Evolutionary conservation across 2,797 vertebrate species (phyloP).

Genomic region (Ispidina lecontei): DNA sequence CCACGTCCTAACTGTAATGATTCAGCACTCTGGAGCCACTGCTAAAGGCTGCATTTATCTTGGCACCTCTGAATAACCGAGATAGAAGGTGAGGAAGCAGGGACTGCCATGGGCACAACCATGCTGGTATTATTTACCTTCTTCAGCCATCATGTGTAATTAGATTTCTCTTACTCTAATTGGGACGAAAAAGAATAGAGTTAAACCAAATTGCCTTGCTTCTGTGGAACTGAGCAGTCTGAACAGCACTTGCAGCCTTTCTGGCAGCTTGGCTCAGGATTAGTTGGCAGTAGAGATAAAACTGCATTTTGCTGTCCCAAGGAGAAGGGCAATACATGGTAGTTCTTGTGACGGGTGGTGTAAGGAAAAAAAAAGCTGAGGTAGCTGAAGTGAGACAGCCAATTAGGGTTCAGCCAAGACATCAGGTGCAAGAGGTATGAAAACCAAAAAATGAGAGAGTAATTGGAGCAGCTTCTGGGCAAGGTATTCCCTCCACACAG

Average conservation of each 20-base stretch:
- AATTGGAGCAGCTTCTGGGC: neutral
- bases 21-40: slow-evolving; percentile 4
- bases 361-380: neutral
- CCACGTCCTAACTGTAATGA: neutral
- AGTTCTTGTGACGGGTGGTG: neutral
- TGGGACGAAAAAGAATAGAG: neutral
- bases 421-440: neutral
- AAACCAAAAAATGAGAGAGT: neutral
- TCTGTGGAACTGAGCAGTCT: neutral
- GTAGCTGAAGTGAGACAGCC: neutral
- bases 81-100: neutral
- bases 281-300: neutral
- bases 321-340: neutral
- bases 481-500: neutral
- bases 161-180: neutral
- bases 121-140: neutral
- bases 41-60: neutral
- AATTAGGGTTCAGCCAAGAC: neutral
- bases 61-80: neutral
- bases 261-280: neutral
- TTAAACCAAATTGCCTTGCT: neutral
- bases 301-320: neutral
- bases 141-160: neutral
- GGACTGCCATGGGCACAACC: neutral
- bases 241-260: neutral